Conservation (phyloP, 2,113 vertebrate genomes). For the Spheniscus mendiculus region DNA sequence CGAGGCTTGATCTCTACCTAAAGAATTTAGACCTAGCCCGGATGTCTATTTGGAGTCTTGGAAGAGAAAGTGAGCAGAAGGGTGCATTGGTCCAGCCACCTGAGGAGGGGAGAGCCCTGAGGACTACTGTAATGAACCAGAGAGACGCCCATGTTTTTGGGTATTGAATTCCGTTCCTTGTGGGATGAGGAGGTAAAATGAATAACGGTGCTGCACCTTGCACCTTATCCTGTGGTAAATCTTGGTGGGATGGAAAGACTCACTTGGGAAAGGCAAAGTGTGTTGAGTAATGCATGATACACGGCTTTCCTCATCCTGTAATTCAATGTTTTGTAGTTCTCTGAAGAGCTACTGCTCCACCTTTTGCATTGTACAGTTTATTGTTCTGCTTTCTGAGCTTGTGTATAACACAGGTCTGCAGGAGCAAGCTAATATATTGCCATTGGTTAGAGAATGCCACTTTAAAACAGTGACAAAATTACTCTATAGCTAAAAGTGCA, state of each 20-base stretch:
- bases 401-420: neutral
- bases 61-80: neutral
- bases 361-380: neutral
- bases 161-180: neutral
- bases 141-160: neutral
- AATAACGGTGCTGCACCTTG: neutral
- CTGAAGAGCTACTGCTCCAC: neutral
- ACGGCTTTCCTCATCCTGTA: neutral
- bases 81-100: neutral
- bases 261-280: neutral
- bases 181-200: neutral
- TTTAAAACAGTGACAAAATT: neutral
- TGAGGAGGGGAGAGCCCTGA: neutral
- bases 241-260: neutral
- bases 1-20: neutral
- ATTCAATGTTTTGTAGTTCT: neutral
- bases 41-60: neutral
- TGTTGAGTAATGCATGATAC: neutral
- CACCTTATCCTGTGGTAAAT: fast-evolving
- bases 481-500: neutral
- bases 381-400: neutral
- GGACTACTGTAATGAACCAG: neutral
- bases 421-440: neutral
- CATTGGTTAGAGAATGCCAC: neutral
- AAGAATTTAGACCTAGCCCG: neutral